Evolutionary conservation across 2,888 invertebrate genomes (phyloP), one percentile per base, ranked within the genome.

Genomic region (Cataglyphis cursor): DNA sequence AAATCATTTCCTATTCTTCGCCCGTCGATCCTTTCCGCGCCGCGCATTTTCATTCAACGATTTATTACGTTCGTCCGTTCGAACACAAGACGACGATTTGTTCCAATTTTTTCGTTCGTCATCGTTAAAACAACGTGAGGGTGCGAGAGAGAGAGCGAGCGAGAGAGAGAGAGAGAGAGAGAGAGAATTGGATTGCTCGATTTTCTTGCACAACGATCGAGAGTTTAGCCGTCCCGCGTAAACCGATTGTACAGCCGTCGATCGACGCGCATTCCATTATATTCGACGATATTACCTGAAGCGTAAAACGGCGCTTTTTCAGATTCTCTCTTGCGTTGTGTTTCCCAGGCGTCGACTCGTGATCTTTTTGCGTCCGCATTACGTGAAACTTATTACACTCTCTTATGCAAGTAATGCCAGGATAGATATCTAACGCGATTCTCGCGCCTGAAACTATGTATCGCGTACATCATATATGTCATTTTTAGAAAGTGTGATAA

Each of bases 281-380:
- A 83, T 87, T 75, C 75, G 88, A 88, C 65, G 87, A 83, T 76
- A 83, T 80, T 65, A 75, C 82, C 73, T 81, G 87, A 88, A 88
- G 78, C 87, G 87, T 88, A 83, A 88, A 88, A 87, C 74, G 82
- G 41, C 64, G 75, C 81, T 88, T 87, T 88, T 88, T 88, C 59
- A 70, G 54, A 61, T 80, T 88, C 88, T 81, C 89, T 84, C 85
- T 82, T 65, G 82, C 81, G 83, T 61, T 83, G 88, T 81, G 62
- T 85, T 88, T 88, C 85, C 81, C 64, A 81, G 80, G 81, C 82
- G 74, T 88, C 82, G 68, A 57, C 12, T 73, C 78, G 61, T 65
- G 82, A 81, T 54, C 83, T 89, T 89, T 89, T 86, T 89, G 87
- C 83, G 62, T 38, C 24, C 48, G 57, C 66, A 83, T 89, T 89